These are phyloP conservation scores for Oreonectes daqikongensis DNA, from an alignment of 2,797 vertebrate genomes.

Conservation along the genomic window DNA sequence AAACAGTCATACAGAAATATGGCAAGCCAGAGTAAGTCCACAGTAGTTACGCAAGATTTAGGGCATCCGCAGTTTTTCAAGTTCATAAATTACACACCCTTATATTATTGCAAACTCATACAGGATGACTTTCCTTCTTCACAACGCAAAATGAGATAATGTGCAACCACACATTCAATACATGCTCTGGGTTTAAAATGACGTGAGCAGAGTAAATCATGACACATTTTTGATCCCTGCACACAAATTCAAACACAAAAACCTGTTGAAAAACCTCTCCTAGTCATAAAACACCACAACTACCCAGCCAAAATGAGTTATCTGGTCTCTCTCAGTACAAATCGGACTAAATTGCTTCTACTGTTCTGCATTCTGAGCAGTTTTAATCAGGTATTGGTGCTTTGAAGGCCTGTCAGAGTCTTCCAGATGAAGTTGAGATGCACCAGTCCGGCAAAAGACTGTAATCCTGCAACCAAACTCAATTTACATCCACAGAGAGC, in stretches of 20 bases:
- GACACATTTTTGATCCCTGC: background rate
- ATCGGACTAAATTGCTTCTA: background rate
- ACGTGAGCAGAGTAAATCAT: too few relatives aligned
- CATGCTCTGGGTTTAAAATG: too few relatives aligned
- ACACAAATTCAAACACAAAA: background rate
- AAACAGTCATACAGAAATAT: slow-evolving; percentile 30
- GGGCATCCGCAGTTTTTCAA: too few relatives aligned
- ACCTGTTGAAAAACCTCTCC: background rate
- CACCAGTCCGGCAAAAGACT: slow-evolving; percentile 7
- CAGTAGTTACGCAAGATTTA: slow-evolving; percentile 6
- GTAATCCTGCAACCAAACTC: slow-evolving; percentile 37
- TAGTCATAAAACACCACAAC: background rate
- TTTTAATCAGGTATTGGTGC: slow-evolving; percentile 6
- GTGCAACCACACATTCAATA: too few relatives aligned
- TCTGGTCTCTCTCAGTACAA: background rate
- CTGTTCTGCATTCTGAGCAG: slow-evolving; percentile 1
- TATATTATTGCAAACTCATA: background rate
- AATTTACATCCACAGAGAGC: slow-evolving; percentile 39
- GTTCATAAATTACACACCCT: background rate
- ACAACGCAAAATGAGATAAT: background rate
- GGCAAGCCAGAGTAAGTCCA: slow-evolving; percentile 32
- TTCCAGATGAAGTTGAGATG: slow-evolving; percentile 21
- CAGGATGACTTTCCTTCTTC: background rate
- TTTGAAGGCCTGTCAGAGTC: background rate
- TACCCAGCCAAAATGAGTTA: background rate